A percentile compares a stretch with the other conserved stretches of the same genome.
These are phyloP conservation scores for Bombus pascuorum DNA, from an alignment of 1,140 invertebrate genomes.

Conservation along the genomic window DNA sequence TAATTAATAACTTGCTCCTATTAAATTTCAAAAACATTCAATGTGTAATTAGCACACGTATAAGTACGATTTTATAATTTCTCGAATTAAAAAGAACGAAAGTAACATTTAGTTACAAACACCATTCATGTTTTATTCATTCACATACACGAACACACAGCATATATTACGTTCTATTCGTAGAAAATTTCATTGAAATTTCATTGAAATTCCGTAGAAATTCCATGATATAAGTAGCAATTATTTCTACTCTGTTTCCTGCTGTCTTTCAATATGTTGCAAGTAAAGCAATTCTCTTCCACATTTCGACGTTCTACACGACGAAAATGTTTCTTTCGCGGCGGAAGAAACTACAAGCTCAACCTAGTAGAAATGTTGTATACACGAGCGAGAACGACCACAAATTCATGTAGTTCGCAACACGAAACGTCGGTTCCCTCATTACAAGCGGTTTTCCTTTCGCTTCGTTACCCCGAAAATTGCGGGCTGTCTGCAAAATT, in stretches of 20 bases:
- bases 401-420: slow-evolving; percentile 24
- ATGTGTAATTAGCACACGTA: background rate
- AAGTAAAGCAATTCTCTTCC: background rate
- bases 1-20: background rate
- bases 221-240: background rate
- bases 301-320: background rate
- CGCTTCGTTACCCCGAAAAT: slow-evolving; percentile 43
- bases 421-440: slow-evolving; percentile 27
- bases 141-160: background rate
- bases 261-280: background rate
- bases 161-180: background rate
- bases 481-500: slow-evolving; percentile 40
- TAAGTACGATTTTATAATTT: background rate
- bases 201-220: background rate
- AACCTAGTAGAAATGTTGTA: background rate
- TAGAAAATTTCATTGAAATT: background rate
- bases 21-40: background rate
- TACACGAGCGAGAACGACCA: background rate
- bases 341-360: background rate
- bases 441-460: slow-evolving; percentile 45
- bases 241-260: background rate
- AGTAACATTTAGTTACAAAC: no score
- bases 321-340: background rate
- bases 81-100: background rate
- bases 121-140: background rate